Evolutionary conservation across 2,113 vertebrate species (phyloP), one percentile per base, ranked within the genome.

Genomic region (Malurus alboscapulatus): DNA sequence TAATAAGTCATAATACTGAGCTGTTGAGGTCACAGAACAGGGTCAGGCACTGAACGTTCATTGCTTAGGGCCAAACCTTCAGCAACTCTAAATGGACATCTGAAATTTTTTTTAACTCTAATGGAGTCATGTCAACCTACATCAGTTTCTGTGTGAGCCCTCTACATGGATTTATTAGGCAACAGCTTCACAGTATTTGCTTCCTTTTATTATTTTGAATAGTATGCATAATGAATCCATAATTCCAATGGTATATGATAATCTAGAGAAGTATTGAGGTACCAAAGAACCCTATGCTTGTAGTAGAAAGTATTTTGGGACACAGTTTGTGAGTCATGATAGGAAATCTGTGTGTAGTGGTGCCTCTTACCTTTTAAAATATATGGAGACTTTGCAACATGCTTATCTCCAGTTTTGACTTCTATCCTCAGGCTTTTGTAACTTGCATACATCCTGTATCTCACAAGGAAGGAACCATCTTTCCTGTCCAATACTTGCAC

Each of bases 391-490:
- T 98, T 96, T 81, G 98, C 98, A 3, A 99, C 98, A 9, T 98
- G 98, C 73, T 98, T 97, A 77, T 92, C 97, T 82, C 98, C 96
- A 84, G 97, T 96, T 94, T 98, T 96, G 69, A 99, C 73, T 79
- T 99, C 98, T 91, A 99, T 94, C 91, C 97, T 98, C 91, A 99
- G 96, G 83, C 96, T 98, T n/a, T 93, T 96, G 96, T 99, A 99
- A 97, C 98, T 99, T 47, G 99, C 98, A 14, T 99, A 99, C 99
- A 99, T 99, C 96, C 98, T 98, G 92, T 99, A 99, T 45, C 99
- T 98, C 21, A 99, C 99, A 27, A 99, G 97, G 91, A 99, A 99
- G 19, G 99, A 99, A 13, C 99, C 99, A 95, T 99, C 99, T 61
- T 97, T 98, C 75, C 99, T 98, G 94, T 99, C 99, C 96, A 99